These are phyloP conservation scores for Selene dorsalis DNA, from an alignment of 2,797 vertebrate species.

Conservation along the genomic window DNA sequence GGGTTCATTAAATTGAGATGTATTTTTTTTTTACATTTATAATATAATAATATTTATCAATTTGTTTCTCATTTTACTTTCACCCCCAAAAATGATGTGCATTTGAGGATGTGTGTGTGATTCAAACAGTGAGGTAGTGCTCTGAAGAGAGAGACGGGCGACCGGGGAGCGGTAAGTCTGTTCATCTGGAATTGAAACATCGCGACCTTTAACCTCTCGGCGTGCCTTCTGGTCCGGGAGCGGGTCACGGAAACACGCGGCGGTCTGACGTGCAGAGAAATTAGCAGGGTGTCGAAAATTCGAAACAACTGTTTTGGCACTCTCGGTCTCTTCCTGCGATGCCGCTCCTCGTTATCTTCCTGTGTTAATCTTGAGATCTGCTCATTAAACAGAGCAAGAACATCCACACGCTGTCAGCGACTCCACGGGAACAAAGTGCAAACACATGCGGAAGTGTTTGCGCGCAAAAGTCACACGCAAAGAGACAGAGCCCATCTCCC, in stretches of 20 bases:
- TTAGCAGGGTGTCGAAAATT: slow-evolving; percentile 39
- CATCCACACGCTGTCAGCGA: slow-evolving; percentile 69
- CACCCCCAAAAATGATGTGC: not conserved
- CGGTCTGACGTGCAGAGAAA: slow-evolving; percentile 34
- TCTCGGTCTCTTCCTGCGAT: slow-evolving; percentile 37
- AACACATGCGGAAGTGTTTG: slow-evolving; percentile 32
- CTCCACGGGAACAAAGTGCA: slow-evolving; percentile 59
- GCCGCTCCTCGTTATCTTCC: slow-evolving; percentile 65
- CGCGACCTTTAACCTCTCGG: not conserved
- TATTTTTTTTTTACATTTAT: not conserved
- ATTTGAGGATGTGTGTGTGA: not conserved
- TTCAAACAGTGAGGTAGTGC: too few relatives aligned
- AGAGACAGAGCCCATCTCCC: slow-evolving; percentile 8
- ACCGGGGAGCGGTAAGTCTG: not conserved
- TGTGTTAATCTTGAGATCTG: slow-evolving; percentile 69
- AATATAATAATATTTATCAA: too few relatives aligned
- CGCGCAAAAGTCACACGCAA: slow-evolving; percentile 4
- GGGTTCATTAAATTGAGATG: not conserved
- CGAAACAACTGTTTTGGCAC: slow-evolving; percentile 58
- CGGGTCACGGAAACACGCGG: slow-evolving; percentile 14
- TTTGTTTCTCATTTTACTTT: not conserved
- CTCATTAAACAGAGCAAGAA: slow-evolving; percentile 70
- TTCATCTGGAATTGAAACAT: slow-evolving; percentile 9
- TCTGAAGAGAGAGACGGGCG: too few relatives aligned
- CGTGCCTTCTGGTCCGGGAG: slow-evolving; percentile 26